Base-by-base conservation (phyloP, 1,140 invertebrate genomes). In the Neodiprion lecontei region DNA sequence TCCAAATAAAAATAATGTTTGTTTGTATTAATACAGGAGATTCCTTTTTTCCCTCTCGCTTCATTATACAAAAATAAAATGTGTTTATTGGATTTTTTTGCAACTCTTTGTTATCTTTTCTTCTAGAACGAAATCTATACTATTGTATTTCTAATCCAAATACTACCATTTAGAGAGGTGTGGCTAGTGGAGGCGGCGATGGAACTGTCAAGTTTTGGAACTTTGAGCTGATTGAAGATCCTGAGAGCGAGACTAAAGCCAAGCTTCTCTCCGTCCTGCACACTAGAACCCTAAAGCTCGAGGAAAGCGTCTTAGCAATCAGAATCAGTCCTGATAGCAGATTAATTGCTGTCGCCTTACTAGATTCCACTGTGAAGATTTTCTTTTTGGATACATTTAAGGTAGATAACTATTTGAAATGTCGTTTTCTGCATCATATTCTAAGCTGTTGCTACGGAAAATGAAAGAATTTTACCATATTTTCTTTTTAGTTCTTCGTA, bases 361-460 rank as follows among this genome's bases (percentile, higher is more conserved):
- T 99, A 3, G 97, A 99, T 89, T 95, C 92, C 14, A 99, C 97
- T 14, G 95, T 99, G 0, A 98, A 99, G 89, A 94, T 99, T 77
- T 99, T 98, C 86, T 99, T 98, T 84, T 81, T 95, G 12, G 97
- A 99, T 83, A 95, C 95, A 21, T 94, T 99, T 73, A 99, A 99
- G 91, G 95, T 96, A 88, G 80, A 75, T 77, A 48, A n/a, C 61
- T 70, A 72, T 67, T 49, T 17, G 50, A 12, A 67, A 21, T 69
- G n/a, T 67, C 12, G 3, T 65, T 23, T 67, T 28, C 49, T 21
- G 68, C 67, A 72, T 67, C 28, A 72, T 23, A 7, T n/a, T 40
- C 66, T 70, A 70, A 40, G 12, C 4, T 48, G 12, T 48, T 40
- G 21, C 53, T 14, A 67, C 73, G 9, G 53, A 50, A 49, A 40